Base-by-base conservation (phyloP, 1,140 invertebrate genomes). In the Belonocnema kinseyi region DNA sequence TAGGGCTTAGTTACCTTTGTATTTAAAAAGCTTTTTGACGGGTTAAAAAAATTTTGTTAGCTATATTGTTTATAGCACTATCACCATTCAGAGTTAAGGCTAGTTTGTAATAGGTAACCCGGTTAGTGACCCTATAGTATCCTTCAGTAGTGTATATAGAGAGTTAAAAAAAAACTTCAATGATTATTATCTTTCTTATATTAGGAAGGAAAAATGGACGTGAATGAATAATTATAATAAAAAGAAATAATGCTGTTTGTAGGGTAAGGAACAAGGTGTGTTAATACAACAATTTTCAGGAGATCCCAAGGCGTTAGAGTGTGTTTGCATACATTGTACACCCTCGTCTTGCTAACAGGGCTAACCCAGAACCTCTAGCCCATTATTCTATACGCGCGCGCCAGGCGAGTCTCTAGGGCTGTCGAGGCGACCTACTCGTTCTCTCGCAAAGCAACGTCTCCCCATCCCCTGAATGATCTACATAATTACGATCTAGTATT, bases 301-400 rank as follows among this genome's bases (percentile, higher is more conserved):
- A 83, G 80, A 85, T 84, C 83, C 78, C 77, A 58, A 80, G 75
- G 76, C 78, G 79, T 82, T 85, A 83, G 81, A 80, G 81, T 79
- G 80, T 87, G 85, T 88, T 88, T 89, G 88, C 87, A 87, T 87
- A 87, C 81, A 86, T 66, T 14, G 58, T 46, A 33, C 13, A 82
- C 76, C 77, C 77, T 84, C 80, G 83, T 88, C 86, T 84, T 77
- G 79, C 7, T 66, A 66, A 66, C 61, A 40, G 61, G 61, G 61
- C 26, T 66, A 66, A 66, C 61, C 21, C 61, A 66, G 61, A 40
- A 66, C 61, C 61, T 16, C 61, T 80, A 79, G 80, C 83, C 86
- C 82, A 87, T 88, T 88, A 88, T 88, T 86, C 86, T 83, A 87
- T 82, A 82, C 85, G 79, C 85, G 79, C 85, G 79, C 85, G 79